Percentiles rank a stretch among this genome's conserved stretches.
These are phyloP conservation scores for Acomys russatus DNA, from an alignment of 2,797 vertebrate species.

Conservation along the genomic window DNA sequence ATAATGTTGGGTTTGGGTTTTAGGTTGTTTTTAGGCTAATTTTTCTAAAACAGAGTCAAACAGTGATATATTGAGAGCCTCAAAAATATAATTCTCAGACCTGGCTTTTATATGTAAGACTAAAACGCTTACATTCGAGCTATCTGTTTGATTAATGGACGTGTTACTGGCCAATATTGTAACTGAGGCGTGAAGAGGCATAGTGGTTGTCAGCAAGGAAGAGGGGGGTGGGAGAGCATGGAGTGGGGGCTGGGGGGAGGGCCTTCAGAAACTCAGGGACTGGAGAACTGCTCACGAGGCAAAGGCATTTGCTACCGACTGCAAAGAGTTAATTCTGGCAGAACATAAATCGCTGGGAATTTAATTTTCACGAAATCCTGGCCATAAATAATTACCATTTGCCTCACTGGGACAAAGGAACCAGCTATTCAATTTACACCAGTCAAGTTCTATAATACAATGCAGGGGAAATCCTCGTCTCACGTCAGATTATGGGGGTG, in stretches of 20 bases:
- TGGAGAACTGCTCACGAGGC: neutral
- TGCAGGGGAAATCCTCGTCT: neutral
- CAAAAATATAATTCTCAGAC: conserved; percentile 43
- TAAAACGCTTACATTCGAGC: conserved; percentile 17
- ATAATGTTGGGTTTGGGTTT: neutral
- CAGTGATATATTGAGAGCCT: neutral
- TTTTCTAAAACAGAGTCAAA: conserved; percentile 50
- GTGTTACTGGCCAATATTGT: conserved; percentile 36
- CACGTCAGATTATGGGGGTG: neutral
- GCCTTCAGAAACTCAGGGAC: neutral
- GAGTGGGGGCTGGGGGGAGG: neutral
- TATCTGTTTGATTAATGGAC: conserved; percentile 54
- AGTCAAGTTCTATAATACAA: neutral
- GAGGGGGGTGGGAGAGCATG: neutral
- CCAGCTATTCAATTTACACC: conserved; percentile 38
- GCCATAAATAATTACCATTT: conserved; percentile 65
- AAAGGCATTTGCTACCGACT: conserved; percentile 4
- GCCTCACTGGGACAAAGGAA: conserved; percentile 10
- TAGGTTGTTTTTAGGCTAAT: conserved; percentile 57
- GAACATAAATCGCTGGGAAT: conserved; percentile 56
- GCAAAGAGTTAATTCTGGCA: conserved; percentile 26
- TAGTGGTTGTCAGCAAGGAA: conserved; percentile 31
- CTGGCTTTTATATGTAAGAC: neutral
- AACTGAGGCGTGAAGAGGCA: neutral
- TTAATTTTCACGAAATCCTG: conserved; percentile 70